Evolutionary conservation across 1,140 invertebrate genomes (phyloP), one percentile per base, ranked within the genome.

Genomic region (Drosophila sproati): DNA sequence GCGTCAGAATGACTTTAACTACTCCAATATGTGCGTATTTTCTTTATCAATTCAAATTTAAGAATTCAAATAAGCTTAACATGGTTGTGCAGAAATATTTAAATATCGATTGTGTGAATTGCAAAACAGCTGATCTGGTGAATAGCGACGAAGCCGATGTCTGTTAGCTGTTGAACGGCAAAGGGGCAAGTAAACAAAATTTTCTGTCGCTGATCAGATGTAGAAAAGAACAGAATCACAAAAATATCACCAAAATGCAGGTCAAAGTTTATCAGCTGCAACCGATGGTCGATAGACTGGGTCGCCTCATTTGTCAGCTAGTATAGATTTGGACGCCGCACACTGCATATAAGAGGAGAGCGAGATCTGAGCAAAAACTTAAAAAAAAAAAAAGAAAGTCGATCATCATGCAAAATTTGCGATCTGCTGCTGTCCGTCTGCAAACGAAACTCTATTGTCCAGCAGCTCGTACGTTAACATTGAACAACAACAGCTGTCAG

Each of bases 221-320:
- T 43, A 56, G 31, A 55, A 10, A 57, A 37, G 12, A 41, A 41
- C 35, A 28, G 41, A 56, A 7, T 20, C 32, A 37, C 8, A 7
- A 3, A 43, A 43, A 41, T 41, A 41, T 10, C 48, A 34, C 7
- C 32, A 20, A 68, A 73, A 74, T 74, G 57, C 57, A 70, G 72
- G 66, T 74, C 41, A 70, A 10, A 74, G 72, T 67, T 34, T 74
- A 74, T 74, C 72, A 57, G n/a, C 7, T 3, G n/a, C 35, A 32
- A 28, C 29, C 4, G 39, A 5, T 35, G 48, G 41, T n/a, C 8
- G 47, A 28, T 51, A 41, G 12, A 56, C 34, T 50, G 45, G 12
- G 37, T n/a, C 8, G 32, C n/a, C 10, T 6, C 4, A 4, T 28
- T 35, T 7, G 12, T n/a, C 28, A 7, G 50, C 48, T 70, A 70